These are phyloP conservation scores for Tetragonisca angustula DNA, from an alignment of 2,888 invertebrate genomes.

Conservation along the genomic window DNA sequence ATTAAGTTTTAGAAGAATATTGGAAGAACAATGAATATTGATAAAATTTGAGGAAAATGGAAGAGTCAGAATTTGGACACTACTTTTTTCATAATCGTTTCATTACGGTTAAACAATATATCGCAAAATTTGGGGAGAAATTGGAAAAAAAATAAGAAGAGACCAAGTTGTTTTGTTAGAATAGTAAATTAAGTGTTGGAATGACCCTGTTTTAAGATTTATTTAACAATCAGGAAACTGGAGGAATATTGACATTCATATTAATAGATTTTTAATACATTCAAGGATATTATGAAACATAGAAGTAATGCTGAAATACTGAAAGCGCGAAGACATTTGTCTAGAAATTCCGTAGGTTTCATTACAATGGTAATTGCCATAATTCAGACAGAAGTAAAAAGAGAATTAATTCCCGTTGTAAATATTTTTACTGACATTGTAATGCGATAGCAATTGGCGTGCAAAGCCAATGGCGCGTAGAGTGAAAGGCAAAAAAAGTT, in stretches of 20 bases:
- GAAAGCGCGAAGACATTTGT: too few relatives aligned
- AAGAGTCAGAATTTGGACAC: background rate
- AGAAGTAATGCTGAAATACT: too few relatives aligned
- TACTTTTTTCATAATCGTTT: background rate
- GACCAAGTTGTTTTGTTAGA: too few relatives aligned
- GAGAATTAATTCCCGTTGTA: background rate
- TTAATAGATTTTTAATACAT: too few relatives aligned
- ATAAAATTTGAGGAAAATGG: background rate
- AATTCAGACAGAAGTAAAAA: background rate
- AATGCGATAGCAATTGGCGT: constrained; percentile 23
- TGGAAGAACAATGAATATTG: background rate
- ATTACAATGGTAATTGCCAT: background rate
- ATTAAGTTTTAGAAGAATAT: background rate
- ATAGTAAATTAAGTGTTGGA: too few relatives aligned
- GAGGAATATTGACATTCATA: too few relatives aligned
- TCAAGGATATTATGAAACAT: too few relatives aligned
- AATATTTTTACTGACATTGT: constrained; percentile 19
- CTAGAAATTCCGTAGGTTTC: too few relatives aligned
- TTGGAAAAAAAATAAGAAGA: too few relatives aligned
- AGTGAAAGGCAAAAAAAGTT: constrained; percentile 38
- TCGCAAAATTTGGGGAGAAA: background rate
- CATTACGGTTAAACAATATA: too few relatives aligned
- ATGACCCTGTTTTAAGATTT: too few relatives aligned
- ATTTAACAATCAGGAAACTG: too few relatives aligned
- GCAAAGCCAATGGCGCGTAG: constrained; percentile 4